These are phyloP conservation scores for Ips nitidus DNA, from an alignment of 1,140 invertebrate species.

Conservation along the genomic window DNA sequence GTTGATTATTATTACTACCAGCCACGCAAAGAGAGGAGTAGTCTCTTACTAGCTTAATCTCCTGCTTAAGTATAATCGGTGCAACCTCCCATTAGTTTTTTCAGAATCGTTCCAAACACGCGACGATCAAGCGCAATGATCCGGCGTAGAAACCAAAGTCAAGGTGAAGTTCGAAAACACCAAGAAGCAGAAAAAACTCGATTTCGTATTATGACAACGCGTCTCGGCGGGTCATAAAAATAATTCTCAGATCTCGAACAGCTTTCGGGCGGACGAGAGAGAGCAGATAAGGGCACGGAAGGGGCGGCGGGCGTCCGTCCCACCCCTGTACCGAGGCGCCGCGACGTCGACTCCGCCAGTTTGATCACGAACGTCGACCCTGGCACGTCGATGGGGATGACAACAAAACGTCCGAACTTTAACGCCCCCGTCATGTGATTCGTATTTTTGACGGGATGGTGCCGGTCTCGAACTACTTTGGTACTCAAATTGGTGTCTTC, in stretches of 20 bases:
- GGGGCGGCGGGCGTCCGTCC: slow-evolving; percentile 24
- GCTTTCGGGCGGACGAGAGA: background rate
- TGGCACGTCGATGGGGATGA: slow-evolving; percentile 7
- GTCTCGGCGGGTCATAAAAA: background rate
- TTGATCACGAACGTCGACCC: slow-evolving; percentile 23
- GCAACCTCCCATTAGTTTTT: too few species aligned
- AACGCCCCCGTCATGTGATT: slow-evolving; percentile 24
- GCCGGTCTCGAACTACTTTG: background rate
- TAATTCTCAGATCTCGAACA: background rate
- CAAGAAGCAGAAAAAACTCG: too few species aligned
- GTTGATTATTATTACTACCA: too few species aligned
- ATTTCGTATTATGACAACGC: too few species aligned
- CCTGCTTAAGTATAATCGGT: too few species aligned
- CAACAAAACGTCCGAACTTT: slow-evolving; percentile 16
- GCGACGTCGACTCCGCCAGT: slow-evolving; percentile 42
- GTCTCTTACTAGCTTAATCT: too few species aligned
- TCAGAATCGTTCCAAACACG: too few species aligned
- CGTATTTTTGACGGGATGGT: background rate
- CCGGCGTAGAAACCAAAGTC: too few species aligned
- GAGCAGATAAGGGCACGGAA: background rate
- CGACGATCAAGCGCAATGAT: too few species aligned
- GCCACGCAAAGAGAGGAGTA: too few species aligned
- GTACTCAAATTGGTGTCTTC: background rate
- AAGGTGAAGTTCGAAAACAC: too few species aligned
- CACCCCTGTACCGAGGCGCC: slow-evolving; percentile 37